Conservation (phyloP, 2,113 vertebrate genomes). For the Clarias macrocephalus region DNA sequence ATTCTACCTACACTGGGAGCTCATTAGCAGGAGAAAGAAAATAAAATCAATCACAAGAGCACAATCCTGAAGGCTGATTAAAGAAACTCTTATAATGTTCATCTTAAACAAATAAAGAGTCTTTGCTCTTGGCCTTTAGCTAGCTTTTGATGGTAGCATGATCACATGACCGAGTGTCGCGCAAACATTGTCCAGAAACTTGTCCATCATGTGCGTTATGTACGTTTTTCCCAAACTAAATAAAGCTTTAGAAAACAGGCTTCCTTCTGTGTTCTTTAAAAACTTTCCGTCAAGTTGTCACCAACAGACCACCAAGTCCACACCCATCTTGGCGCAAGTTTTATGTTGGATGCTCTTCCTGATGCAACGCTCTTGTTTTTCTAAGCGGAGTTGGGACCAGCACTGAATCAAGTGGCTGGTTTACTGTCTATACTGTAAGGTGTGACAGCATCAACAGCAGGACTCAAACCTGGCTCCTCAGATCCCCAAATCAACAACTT, state of each 20-base stretch:
- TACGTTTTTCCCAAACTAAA: not conserved
- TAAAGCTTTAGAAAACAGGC: not conserved
- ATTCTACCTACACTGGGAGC: not conserved
- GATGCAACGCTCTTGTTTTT: too few species aligned
- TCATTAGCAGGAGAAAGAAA: slow-evolving; percentile 20
- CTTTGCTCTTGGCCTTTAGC: not conserved
- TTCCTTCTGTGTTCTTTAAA: not conserved
- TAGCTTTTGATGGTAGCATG: too few species aligned
- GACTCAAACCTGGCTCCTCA: too few species aligned
- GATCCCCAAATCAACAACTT: too few species aligned
- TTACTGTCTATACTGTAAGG: too few species aligned
- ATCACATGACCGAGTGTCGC: not conserved
- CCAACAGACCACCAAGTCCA: too few species aligned
- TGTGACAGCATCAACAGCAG: too few species aligned
- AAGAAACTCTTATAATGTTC: not conserved
- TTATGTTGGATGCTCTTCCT: too few species aligned
- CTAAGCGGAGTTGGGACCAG: too few species aligned
- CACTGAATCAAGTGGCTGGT: too few species aligned
- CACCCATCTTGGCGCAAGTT: too few species aligned
- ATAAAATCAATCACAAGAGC: slow-evolving; percentile 4
- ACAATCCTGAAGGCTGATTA: not conserved
- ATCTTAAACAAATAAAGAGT: not conserved
- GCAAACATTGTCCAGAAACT: not conserved
- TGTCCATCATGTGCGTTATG: not conserved
- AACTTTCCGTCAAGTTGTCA: too few species aligned